These are phyloP conservation scores for Arenaria interpres DNA, from an alignment of 2,113 vertebrate species.

Conservation along the genomic window DNA sequence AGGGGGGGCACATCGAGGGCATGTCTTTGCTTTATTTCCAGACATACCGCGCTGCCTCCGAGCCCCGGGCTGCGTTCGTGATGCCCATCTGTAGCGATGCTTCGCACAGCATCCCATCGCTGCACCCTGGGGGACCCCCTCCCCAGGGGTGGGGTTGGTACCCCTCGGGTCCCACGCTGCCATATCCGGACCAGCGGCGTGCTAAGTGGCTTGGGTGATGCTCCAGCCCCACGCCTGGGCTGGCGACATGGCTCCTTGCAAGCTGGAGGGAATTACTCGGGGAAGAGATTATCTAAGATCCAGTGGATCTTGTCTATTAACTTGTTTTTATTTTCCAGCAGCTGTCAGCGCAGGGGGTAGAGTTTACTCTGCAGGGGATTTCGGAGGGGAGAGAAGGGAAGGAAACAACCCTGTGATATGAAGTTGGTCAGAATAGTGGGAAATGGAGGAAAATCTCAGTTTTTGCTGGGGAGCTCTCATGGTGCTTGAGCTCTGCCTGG, in stretches of 20 bases:
- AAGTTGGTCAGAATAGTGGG: not conserved
- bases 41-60: not conserved
- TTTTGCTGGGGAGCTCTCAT: not conserved
- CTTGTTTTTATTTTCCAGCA: not conserved
- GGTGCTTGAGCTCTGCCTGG: not conserved
- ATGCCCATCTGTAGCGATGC: not conserved
- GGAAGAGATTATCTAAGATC: constrained; percentile 6
- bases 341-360: not conserved
- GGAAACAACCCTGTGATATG: not conserved
- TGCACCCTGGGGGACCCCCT: not conserved
- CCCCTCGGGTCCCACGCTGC: fast-evolving
- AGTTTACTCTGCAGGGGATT: fast-evolving
- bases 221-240: fast-evolving
- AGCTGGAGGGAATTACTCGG: not conserved
- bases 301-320: not conserved
- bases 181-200: fast-evolving
- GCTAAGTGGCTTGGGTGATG: not conserved
- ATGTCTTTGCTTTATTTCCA: not conserved
- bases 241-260: not conserved
- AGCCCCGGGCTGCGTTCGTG: not conserved
- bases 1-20: not conserved
- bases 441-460: not conserved
- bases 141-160: not conserved
- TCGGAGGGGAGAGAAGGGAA: not conserved
- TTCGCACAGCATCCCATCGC: not conserved